Evolutionary conservation across 2,797 vertebrate genomes (phyloP).

Genomic region (Brachymystax lenok): DNA sequence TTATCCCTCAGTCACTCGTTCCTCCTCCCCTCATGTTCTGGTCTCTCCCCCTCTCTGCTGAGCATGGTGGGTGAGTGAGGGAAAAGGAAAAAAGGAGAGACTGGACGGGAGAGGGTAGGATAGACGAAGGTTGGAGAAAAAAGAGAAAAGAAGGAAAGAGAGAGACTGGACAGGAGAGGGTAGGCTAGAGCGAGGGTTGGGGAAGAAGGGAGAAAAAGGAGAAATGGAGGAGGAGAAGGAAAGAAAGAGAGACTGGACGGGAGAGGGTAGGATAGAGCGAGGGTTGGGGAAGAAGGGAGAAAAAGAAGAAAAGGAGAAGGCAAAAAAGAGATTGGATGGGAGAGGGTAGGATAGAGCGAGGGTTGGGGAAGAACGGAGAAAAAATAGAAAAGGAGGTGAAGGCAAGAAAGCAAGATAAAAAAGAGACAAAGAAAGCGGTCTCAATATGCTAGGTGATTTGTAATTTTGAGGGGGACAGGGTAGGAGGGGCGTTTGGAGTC

Average conservation of each 20-base stretch:
- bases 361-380: neutral
- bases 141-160: too few species aligned
- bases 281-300: too few species aligned
- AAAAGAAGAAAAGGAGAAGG: too few species aligned
- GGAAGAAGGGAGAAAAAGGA: too few species aligned
- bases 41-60: constrained; percentile 24
- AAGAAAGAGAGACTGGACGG: neutral
- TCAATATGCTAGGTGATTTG: constrained; percentile 34
- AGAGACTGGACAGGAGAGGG: too few species aligned
- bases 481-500: constrained; percentile 32
- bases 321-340: neutral
- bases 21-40: constrained; percentile 2
- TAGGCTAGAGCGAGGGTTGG: too few species aligned
- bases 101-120: neutral
- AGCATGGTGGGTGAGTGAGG: neutral
- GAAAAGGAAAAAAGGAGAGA: neutral
- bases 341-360: too few species aligned
- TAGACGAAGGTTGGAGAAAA: too few species aligned
- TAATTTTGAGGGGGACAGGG: constrained; percentile 41
- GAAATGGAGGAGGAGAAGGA: neutral
- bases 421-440: constrained; percentile 9
- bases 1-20: neutral
- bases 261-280: neutral
- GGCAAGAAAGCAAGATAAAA: neutral
- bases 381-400: neutral